Conservation (phyloP, 2,113 vertebrate genomes). For the Terrapene triunguis region DNA sequence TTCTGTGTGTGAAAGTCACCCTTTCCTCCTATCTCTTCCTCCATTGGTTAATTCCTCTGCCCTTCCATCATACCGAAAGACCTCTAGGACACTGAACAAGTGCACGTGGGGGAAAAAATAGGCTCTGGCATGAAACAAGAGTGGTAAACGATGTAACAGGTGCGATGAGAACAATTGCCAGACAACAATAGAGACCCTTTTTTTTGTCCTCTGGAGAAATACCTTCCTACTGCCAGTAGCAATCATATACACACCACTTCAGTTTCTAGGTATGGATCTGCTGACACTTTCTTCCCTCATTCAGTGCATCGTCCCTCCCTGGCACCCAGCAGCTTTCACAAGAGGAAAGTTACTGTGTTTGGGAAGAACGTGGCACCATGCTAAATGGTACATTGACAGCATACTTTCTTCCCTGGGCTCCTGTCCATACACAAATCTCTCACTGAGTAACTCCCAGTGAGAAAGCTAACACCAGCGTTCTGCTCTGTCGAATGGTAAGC, state of each 20-base stretch:
- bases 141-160: neutral
- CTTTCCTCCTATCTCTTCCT: neutral
- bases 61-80: neutral
- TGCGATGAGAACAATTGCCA: neutral
- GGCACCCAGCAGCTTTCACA: neutral
- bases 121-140: neutral
- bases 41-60: neutral
- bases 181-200: neutral
- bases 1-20: neutral
- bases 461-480: constrained; percentile 73
- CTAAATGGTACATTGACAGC: constrained; percentile 44
- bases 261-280: neutral
- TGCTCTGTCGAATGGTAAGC: constrained; percentile 58
- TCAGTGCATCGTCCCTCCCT: neutral
- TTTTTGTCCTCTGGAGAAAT: constrained; percentile 29
- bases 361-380: constrained; percentile 52
- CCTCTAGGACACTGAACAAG: neutral
- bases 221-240: neutral
- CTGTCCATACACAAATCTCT: neutral
- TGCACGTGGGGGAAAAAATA: neutral
- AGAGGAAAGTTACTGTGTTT: constrained; percentile 74
- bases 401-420: constrained; percentile 53
- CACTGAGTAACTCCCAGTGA: constrained; percentile 61
- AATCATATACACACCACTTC: neutral
- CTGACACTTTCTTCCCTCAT: neutral